These are phyloP conservation scores for Pelodytes ibericus DNA, from an alignment of 2,797 vertebrate species.

Conservation along the genomic window DNA sequence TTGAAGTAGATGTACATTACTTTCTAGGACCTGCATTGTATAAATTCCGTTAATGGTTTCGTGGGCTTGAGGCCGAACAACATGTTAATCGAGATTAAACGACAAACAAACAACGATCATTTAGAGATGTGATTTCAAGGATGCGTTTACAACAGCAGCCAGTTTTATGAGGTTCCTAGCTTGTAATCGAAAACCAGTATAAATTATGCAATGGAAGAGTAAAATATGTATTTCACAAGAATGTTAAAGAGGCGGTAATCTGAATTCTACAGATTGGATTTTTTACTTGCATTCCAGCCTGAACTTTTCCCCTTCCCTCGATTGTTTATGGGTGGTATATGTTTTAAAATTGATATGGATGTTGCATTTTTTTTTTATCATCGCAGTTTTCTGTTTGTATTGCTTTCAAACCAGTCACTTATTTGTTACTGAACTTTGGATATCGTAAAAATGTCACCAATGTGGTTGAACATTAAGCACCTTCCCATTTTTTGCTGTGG, in stretches of 20 bases:
- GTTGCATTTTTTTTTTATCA: constrained; percentile 89
- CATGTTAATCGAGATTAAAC: constrained; percentile 41
- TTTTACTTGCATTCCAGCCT: constrained; percentile 56
- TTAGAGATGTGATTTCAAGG: constrained; percentile 30
- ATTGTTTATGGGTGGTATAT: constrained; percentile 78
- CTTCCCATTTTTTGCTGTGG: constrained; percentile 84
- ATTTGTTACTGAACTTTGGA: constrained; percentile 83
- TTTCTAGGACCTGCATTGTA: too few species aligned
- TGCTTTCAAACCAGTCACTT: constrained; percentile 86
- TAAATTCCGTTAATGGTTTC: too few species aligned
- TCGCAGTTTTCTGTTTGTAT: constrained; percentile 76
- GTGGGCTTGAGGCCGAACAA: too few species aligned
- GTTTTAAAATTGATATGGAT: constrained; percentile 80
- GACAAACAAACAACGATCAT: constrained; percentile 23
- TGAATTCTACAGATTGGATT: not conserved
- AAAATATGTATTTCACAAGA: constrained; percentile 33
- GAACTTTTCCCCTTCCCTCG: constrained; percentile 73
- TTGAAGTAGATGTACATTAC: too few species aligned
- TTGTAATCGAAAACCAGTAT: constrained; percentile 24
- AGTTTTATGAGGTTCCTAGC: constrained; percentile 31
- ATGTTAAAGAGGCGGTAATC: constrained; percentile 39
- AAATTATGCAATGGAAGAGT: constrained; percentile 34
- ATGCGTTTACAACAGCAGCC: constrained; percentile 9
- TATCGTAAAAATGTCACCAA: constrained; percentile 97
- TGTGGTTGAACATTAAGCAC: constrained; percentile 90